Conservation (phyloP, 1,140 invertebrate species). For the Anadara kagoshimensis region DNA sequence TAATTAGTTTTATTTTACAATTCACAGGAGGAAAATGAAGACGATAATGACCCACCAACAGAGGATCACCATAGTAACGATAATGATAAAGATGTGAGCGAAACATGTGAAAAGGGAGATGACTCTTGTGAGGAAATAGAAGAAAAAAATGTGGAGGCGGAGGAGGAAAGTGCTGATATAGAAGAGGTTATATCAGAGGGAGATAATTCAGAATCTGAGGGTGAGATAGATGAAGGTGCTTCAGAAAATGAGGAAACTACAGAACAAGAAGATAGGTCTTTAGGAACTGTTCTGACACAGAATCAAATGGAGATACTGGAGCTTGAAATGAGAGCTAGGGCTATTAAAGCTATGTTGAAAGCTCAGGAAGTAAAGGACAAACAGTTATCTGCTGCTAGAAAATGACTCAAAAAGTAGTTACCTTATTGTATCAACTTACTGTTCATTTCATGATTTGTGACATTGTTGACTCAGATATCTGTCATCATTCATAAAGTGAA, state of each 20-base stretch:
- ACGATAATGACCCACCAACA: too few species aligned
- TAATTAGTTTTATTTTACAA: too few species aligned
- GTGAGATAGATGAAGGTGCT: not conserved
- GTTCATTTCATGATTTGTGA: too few species aligned
- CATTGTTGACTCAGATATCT: too few species aligned
- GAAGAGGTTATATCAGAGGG: slow-evolving; percentile 15
- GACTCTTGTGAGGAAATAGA: slow-evolving; percentile 9
- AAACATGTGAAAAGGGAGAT: slow-evolving; percentile 3
- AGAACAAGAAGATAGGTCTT: slow-evolving; percentile 3
- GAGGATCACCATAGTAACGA: too few species aligned
- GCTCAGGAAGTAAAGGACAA: slow-evolving; percentile 36
- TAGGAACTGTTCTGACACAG: slow-evolving; percentile 55
- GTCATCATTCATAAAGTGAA: too few species aligned
- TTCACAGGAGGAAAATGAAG: too few species aligned
- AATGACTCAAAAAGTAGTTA: too few species aligned
- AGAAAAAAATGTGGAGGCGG: slow-evolving; percentile 13
- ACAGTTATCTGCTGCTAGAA: not conserved
- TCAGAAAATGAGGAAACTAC: slow-evolving; percentile 6
- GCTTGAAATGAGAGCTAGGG: slow-evolving; percentile 75
- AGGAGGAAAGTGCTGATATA: slow-evolving; percentile 13
- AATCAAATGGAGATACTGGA: slow-evolving; percentile 75
- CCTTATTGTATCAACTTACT: too few species aligned
- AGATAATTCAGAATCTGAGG: not conserved
- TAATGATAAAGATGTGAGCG: slow-evolving; percentile 4
- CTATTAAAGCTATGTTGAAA: slow-evolving; percentile 75